A percentile compares a stretch with the other conserved stretches of the same genome.
These are phyloP conservation scores for Hesperophylax magnus DNA, from an alignment of 1,140 invertebrate species.

Conservation along the genomic window DNA sequence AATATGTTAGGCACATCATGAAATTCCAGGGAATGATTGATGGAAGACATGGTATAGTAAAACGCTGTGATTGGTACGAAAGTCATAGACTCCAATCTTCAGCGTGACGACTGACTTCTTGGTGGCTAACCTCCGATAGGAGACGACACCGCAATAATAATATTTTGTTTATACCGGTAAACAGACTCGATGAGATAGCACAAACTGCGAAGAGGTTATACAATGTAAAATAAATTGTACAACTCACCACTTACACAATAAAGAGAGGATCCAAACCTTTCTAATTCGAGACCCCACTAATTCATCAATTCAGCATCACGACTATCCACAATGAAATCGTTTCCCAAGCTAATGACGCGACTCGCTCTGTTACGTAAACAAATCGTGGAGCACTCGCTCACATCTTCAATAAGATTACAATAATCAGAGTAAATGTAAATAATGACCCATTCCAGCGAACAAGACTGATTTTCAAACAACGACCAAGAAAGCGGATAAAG, in stretches of 20 bases:
- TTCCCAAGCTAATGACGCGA: conserved; percentile 40
- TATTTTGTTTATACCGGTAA: too few relatives aligned
- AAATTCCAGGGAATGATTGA: too few relatives aligned
- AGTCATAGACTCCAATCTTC: too few relatives aligned
- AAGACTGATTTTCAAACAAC: conserved; percentile 10
- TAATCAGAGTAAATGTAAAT: conserved; percentile 37
- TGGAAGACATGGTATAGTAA: too few relatives aligned
- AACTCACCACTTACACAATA: conserved; percentile 13
- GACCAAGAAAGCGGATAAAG: not conserved
- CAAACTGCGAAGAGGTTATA: too few relatives aligned
- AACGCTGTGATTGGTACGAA: too few relatives aligned
- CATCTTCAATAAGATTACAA: conserved; percentile 18
- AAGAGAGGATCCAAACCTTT: conserved; percentile 19
- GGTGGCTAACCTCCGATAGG: too few relatives aligned
- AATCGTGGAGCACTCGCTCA: conserved; percentile 22
- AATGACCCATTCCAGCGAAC: not conserved
- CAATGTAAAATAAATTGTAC: not conserved
- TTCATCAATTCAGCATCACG: conserved; percentile 10
- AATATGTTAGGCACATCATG: too few relatives aligned
- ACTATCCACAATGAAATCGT: conserved; percentile 22
- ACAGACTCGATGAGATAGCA: too few relatives aligned
- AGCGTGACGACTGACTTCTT: too few relatives aligned
- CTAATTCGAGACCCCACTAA: conserved; percentile 12
- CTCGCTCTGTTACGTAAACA: conserved; percentile 17
- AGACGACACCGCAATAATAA: too few relatives aligned